These are phyloP conservation scores for Hirundichthys speculiger DNA, from an alignment of 2,113 vertebrate genomes.

Conservation along the genomic window DNA sequence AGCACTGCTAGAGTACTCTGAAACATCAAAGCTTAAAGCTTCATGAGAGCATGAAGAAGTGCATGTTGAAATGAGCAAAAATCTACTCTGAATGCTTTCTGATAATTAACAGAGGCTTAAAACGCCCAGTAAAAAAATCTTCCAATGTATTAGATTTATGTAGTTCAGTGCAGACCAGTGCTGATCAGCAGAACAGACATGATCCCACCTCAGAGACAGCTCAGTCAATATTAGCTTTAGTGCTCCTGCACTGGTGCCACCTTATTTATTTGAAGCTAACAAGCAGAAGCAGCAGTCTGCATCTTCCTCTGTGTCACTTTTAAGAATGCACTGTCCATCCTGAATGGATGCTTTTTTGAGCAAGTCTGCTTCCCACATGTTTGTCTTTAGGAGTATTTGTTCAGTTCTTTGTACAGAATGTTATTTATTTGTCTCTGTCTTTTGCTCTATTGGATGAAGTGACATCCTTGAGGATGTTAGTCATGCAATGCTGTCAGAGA, in stretches of 20 bases:
- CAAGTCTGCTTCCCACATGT: conserved; percentile 23
- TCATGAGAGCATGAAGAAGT: conserved; percentile 47
- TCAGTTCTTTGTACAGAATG: conserved; percentile 34
- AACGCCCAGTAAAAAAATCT: conserved; percentile 6
- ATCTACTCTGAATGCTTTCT: conserved; percentile 23
- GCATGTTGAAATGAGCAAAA: conserved; percentile 50
- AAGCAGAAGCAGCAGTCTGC: conserved; percentile 21
- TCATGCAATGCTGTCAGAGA: background rate
- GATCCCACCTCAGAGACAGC: conserved; percentile 18
- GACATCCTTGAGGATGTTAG: conserved; percentile 9
- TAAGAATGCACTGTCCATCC: conserved; percentile 57
- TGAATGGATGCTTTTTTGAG: conserved; percentile 32
- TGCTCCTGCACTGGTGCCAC: conserved; percentile 57
- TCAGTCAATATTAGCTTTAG: conserved; percentile 43
- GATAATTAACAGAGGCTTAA: conserved; percentile 15
- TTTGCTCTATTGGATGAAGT: conserved; percentile 30
- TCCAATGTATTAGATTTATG: background rate
- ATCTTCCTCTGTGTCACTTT: conserved; percentile 37
- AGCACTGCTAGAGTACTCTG: conserved; percentile 24
- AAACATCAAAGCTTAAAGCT: conserved; percentile 28
- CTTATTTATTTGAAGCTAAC: conserved; percentile 46
- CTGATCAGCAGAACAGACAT: conserved; percentile 10
- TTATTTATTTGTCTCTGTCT: conserved; percentile 47
- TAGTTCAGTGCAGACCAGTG: background rate
- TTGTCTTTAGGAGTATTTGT: conserved; percentile 44